Conservation (phyloP, 2,888 invertebrate species). For the Rhagonycha lutea region DNA sequence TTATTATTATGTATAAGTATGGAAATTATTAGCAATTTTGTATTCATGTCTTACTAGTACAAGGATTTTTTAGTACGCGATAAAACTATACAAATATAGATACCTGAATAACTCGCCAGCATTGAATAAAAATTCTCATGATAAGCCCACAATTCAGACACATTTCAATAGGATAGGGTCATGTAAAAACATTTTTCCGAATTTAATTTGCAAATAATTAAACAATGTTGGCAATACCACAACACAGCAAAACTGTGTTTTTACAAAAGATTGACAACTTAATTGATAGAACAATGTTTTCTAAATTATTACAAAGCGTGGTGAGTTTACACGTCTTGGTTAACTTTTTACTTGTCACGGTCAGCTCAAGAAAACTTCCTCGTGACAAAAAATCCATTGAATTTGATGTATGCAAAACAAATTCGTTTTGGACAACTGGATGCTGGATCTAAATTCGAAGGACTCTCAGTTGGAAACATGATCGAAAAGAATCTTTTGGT, state of each 20-base stretch:
- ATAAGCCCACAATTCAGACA: not conserved
- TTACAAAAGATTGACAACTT: not conserved
- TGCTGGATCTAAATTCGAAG: not conserved
- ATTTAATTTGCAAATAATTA: not conserved
- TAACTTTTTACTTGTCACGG: not conserved
- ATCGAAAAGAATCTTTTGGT: not conserved
- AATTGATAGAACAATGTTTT: not conserved
- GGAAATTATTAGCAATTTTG: conserved; percentile 15
- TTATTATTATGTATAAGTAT: not conserved
- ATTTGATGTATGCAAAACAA: not conserved
- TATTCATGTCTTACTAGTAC: conserved; percentile 19
- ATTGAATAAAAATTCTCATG: conserved; percentile 16
- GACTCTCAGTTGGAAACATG: too few species aligned
- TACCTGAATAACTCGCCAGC: not conserved
- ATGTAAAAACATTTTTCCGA: not conserved
- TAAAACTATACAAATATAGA: not conserved
- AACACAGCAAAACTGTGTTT: not conserved
- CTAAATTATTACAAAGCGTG: not conserved
- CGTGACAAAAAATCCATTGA: not conserved
- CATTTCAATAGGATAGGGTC: not conserved
- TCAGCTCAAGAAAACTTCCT: not conserved
- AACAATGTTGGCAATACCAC: not conserved
- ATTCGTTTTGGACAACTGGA: not conserved
- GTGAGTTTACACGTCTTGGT: not conserved
- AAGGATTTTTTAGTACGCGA: conserved; percentile 15